phyloP scores from a whole-genome alignment of 2,888 invertebrate genomes.

The Troglohyphantes excavatus region DNA sequence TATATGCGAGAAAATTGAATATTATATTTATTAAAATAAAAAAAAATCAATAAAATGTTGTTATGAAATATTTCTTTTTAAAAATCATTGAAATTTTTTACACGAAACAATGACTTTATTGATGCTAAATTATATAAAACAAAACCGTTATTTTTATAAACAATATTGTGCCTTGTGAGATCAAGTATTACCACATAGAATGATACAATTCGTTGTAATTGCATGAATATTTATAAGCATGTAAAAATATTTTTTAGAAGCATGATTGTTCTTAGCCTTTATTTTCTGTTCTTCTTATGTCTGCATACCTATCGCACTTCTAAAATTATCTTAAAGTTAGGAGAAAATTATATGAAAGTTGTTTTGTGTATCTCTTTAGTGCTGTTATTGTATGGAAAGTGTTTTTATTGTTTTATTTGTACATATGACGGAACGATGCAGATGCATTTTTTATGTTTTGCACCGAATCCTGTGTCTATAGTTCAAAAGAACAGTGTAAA shows the following conservation, averaged over 20 bases:
- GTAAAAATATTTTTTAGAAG: conserved; percentile 38
- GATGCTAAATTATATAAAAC: not conserved
- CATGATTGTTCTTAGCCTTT: conserved; percentile 57
- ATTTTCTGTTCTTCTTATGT: conserved; percentile 39
- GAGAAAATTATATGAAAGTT: conserved; percentile 38
- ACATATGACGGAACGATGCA: conserved; percentile 69
- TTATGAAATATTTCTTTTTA: too few relatives aligned
- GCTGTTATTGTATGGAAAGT: conserved; percentile 70
- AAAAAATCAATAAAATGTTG: too few relatives aligned
- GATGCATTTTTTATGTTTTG: conserved; percentile 76
- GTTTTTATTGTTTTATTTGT: conserved; percentile 78
- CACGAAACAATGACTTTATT: too few relatives aligned
- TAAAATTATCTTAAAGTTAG: conserved; percentile 20
- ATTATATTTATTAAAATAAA: not conserved
- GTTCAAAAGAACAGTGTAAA: conserved; percentile 75
- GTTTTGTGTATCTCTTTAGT: conserved; percentile 61
- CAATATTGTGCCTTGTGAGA: conserved; percentile 49
- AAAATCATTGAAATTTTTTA: not conserved
- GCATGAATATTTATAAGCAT: conserved; percentile 54
- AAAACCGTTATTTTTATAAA: conserved; percentile 49
- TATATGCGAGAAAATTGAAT: not conserved
- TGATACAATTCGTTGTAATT: conserved; percentile 21
- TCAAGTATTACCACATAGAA: conserved; percentile 46
- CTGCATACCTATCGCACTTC: conserved; percentile 33
- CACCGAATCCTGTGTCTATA: conserved; percentile 62